Evolutionary conservation across 30 jellyfish, hydroid and myxozoan species (phyloP).

Genomic region (Chrysaora quinquecirrha): DNA sequence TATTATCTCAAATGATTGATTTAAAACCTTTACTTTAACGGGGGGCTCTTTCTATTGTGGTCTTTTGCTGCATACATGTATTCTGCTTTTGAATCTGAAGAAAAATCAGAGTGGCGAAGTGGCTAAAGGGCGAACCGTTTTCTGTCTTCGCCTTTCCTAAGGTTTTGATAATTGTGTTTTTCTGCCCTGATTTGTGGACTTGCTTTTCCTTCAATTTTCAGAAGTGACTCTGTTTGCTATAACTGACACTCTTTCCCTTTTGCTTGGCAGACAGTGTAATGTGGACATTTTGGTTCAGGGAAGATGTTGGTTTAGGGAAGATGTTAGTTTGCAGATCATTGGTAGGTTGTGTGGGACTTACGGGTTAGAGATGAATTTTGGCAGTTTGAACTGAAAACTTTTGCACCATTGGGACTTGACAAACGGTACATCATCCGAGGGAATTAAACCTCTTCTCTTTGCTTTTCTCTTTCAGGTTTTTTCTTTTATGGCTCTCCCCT

Average conservation of each 20-base stretch:
- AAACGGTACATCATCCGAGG: too few relatives aligned
- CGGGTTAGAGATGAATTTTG: too few relatives aligned
- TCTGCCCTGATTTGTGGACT: not conserved
- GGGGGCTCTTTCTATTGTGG: not conserved
- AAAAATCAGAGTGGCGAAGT: not conserved
- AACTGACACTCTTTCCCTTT: conserved; percentile 22
- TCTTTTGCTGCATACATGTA: not conserved
- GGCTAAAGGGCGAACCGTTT: not conserved
- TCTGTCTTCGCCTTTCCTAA: not conserved
- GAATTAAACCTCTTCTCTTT: too few relatives aligned
- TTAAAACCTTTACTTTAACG: conserved; percentile 7
- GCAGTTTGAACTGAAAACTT: too few relatives aligned
- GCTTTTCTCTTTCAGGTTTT: too few relatives aligned
- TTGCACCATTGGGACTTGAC: too few relatives aligned
- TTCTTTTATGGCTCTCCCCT: too few relatives aligned
- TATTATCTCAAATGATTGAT: not conserved
- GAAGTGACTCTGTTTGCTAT: conserved; percentile 8
- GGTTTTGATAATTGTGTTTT: not conserved
- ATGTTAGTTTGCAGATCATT: too few relatives aligned
- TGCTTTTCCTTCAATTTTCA: conserved; percentile 11
- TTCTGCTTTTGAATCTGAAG: conserved; percentile 9
- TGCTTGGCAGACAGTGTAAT: conserved; percentile 4
- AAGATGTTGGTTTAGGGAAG: too few relatives aligned
- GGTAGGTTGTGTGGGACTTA: too few relatives aligned
- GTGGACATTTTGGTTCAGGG: conserved; percentile 13